Evolutionary conservation across 2,797 vertebrate species (phyloP).

Genomic region (Ctenosaura bakeri): DNA sequence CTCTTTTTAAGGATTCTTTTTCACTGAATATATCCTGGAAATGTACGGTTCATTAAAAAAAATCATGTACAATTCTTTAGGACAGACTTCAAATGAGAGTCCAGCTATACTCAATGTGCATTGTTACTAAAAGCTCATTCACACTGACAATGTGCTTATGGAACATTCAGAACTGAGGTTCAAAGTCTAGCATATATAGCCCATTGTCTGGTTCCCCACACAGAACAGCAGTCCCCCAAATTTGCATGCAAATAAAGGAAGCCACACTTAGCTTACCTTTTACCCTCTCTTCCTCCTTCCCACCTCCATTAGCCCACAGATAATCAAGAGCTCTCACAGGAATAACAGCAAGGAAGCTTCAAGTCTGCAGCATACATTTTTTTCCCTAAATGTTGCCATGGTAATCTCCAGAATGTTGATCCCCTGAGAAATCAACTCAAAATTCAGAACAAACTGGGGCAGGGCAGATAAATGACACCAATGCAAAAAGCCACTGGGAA

Average conservation of each 20-base stretch:
- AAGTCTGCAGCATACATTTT: conserved; percentile 57
- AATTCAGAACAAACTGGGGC: conserved; percentile 72
- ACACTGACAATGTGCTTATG: neutral
- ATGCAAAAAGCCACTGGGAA: conserved; percentile 60
- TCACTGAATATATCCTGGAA: neutral
- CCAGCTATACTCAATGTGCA: neutral
- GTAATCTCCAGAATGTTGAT: conserved; percentile 69
- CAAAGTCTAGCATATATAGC: neutral
- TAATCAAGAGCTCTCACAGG: conserved; percentile 65
- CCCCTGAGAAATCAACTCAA: conserved; percentile 74
- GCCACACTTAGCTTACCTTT: conserved; percentile 11
- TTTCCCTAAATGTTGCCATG: conserved; percentile 74
- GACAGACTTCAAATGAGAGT: neutral
- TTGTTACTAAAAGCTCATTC: conserved; percentile 1
- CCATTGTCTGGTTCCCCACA: neutral
- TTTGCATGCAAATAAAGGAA: conserved; percentile 45
- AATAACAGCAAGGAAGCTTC: conserved; percentile 60
- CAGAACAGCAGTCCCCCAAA: conserved; percentile 28
- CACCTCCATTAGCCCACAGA: conserved; percentile 59
- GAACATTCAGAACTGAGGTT: neutral
- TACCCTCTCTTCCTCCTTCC: neutral
- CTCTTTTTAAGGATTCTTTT: neutral
- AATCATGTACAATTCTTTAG: neutral
- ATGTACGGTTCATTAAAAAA: neutral
- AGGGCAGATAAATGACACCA: conserved; percentile 74